Base-by-base conservation (phyloP, 2,113 vertebrate genomes). In the Pseudopipra pipra region DNA sequence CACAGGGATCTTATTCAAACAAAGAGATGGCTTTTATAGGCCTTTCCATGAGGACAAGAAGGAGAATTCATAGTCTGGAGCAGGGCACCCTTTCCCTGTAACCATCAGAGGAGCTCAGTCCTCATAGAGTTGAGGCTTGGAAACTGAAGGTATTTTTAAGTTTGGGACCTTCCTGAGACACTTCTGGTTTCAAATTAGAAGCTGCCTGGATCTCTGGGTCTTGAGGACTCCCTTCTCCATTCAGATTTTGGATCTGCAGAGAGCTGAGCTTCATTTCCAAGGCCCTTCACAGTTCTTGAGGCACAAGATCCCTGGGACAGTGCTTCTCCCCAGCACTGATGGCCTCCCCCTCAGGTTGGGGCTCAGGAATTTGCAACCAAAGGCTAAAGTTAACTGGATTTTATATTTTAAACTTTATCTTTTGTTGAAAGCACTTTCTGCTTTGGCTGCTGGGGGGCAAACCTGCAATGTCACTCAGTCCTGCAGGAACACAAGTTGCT, bases 61-160 rank as follows among this genome's bases (percentile, higher is more conserved):
- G 85, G 85, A 89, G 90, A 74, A 93, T 97, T 96, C 93, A 95
- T 84, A 66, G 61, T 74, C 72, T 61, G 44, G 27, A 88, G 56
- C 41, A 81, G 49, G 39, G 61, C 65, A 90, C 83, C 79, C 88
- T 92, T 77, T 85, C 76, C 82, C 65, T 80, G 67, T 41, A 84
- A 86, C 76, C 73, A 75, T 71, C 9, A 80, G 31, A 70, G 52
- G 17, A 96, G 47, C 10, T 77, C 33, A 74, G 68, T 73, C 55
- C 46, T 68, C 61, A 74, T 21, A 63, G 35, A 86, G 41, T 14
- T 80, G 65, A 90, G 72, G 68, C 72, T 87, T 95, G 76, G 72
- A 71, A 92, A 78, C 86, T 89, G 49, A 86, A 54, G 44, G 31
- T 78, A 90, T 90, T 94, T 96, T 81, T 78, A 90, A 58, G n/a